Evolutionary conservation across 92 coral and sea anemone species (phyloP).

Genomic region (Phymanthus crucifer): DNA sequence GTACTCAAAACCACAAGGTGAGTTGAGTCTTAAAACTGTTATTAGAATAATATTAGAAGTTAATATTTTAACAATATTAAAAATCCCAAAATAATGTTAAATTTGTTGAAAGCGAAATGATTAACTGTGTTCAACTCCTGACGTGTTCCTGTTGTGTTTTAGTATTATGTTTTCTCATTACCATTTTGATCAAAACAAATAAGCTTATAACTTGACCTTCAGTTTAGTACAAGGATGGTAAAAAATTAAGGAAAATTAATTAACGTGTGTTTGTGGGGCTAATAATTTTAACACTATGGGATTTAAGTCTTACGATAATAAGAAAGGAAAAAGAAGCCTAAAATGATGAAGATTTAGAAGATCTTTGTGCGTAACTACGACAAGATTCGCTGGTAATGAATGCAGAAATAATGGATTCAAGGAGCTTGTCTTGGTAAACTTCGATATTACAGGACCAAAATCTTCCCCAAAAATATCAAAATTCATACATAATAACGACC

Average conservation of each 20-base stretch:
- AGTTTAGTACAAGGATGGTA: neutral
- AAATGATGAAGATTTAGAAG: neutral
- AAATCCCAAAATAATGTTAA: neutral
- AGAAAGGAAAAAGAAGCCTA: neutral
- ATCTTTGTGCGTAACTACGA: neutral
- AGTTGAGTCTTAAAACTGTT: no score
- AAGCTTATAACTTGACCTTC: neutral
- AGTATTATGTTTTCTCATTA: neutral
- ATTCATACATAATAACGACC: neutral
- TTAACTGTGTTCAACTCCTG: neutral
- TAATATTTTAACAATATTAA: neutral
- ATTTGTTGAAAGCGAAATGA: neutral
- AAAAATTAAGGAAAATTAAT: neutral
- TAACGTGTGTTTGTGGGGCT: neutral
- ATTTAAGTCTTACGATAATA: neutral
- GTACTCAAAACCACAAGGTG: neutral
- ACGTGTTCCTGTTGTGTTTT: neutral
- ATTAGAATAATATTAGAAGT: no score
- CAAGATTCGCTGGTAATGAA: neutral
- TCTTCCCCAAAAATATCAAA: neutral
- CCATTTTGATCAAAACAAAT: constrained; percentile 8
- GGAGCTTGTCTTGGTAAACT: neutral
- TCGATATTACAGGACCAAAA: neutral
- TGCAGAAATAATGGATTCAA: constrained; percentile 1
- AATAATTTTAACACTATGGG: neutral